Base-by-base conservation (phyloP, 2,797 vertebrate genomes). In the Peromyscus aztecus region DNA sequence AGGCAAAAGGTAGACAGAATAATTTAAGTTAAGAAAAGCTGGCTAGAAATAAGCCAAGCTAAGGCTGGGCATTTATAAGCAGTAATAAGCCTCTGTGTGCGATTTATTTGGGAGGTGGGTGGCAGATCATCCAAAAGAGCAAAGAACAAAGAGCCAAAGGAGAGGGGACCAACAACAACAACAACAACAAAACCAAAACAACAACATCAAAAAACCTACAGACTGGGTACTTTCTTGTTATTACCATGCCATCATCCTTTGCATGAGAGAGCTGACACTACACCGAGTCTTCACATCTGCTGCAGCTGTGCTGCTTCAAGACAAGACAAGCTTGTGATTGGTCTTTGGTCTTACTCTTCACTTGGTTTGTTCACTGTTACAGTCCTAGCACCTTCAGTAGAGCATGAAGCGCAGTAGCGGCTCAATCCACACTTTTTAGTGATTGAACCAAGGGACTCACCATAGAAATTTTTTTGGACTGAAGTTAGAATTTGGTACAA, bases 211-310 rank as follows among this genome's bases (percentile, higher is more conserved):
- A 31, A n/a, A 71, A 21, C 8, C n/a, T 37, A 37, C 19, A 71
- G 17, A 2, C 0, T 52, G 0, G n/a, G 37, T 34, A 57, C 46
- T 57, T 67, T 82, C 3, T 0, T 85, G 80, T n/a, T 4, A 3
- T 0, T 81, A 77, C 37, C 4, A 2, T 71, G 5, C 21, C 3
- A 10, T 24, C 55, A 19, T 6, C 46, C 19, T 89, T 83, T 76
- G 78, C 37, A 24, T 17, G 37, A 71, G 37, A 81, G 57, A 43
- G 17, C 34, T 9, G 29, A 55, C 24, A 9, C 49, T 43, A 63
- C 17, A 63, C 10, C 27, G 21, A 77, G 37, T 34, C 55, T 61
- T 52, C 37, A 43, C 31, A 29, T 12, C 46, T 37, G 43, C n/a
- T 73, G 16, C 52, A 31, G 59, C 6, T 5, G 3, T 80, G 43